Evolutionary conservation across 2,113 vertebrate species (phyloP).

Genomic region (Cygnus buccinator): DNA sequence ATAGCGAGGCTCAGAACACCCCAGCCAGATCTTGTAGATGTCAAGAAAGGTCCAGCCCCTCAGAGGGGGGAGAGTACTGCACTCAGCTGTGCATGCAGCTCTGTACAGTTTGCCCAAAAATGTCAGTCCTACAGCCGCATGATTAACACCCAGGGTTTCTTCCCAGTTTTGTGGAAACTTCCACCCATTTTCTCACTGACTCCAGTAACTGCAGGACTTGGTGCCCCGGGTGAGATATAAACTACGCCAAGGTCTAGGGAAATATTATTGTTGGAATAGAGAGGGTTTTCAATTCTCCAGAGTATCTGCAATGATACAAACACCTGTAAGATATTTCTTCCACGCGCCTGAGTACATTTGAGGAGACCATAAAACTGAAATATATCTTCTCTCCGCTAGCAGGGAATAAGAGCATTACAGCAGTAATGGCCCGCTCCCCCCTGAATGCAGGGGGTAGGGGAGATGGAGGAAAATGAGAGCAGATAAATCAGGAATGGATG

Average conservation of each 20-base stretch:
- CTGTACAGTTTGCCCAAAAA: background rate
- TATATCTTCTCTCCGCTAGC: background rate
- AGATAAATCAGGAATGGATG: conserved; percentile 7
- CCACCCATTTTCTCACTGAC: background rate
- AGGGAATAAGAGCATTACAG: conserved; percentile 22
- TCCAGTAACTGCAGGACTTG: background rate
- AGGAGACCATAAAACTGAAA: conserved; percentile 46
- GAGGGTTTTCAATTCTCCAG: conserved; percentile 4
- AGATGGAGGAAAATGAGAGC: background rate
- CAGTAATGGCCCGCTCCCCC: background rate
- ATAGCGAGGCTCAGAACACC: background rate
- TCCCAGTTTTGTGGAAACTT: background rate
- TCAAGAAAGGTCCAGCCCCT: background rate
- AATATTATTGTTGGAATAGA: conserved; percentile 16
- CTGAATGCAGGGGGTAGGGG: background rate
- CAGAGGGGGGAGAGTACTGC: accelerated
- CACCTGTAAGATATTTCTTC: conserved; percentile 34
- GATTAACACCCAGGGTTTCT: background rate
- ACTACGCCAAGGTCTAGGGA: background rate
- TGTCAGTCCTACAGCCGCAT: background rate
- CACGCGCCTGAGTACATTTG: conserved; percentile 18
- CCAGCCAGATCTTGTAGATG: background rate
- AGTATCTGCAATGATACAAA: conserved; percentile 23
- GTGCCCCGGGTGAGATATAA: background rate
- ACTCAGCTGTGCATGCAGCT: background rate